A percentile compares a stretch with the other conserved stretches of the same genome.
Evolutionary conservation across 2,888 invertebrate genomes (phyloP).

Genomic region (Lithophane leautieri): DNA sequence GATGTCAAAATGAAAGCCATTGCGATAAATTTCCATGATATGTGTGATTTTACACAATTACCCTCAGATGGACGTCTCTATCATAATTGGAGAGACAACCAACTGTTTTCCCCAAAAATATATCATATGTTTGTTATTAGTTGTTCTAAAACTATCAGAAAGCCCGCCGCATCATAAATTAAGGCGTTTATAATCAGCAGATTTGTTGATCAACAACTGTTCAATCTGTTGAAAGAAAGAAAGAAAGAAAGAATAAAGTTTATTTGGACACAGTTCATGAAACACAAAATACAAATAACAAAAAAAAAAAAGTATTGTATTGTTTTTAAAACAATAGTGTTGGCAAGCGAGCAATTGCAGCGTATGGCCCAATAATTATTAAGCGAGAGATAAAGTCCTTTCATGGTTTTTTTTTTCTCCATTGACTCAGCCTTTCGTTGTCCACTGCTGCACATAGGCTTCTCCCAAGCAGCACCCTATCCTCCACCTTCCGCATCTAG

Average conservation of each 20-base stretch:
- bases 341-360: neutral
- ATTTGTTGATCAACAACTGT: neutral
- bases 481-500: neutral
- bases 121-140: neutral
- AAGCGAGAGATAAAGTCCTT: neutral
- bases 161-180: neutral
- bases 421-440: neutral
- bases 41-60: neutral
- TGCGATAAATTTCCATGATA: neutral
- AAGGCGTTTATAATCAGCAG: no score
- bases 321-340: no score
- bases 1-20: neutral
- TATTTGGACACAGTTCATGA: no score
- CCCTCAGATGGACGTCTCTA: neutral
- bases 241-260: no score
- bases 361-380: neutral
- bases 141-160: neutral
- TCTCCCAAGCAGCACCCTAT: neutral
- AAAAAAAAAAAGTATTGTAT: no score
- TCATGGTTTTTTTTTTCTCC: neutral
- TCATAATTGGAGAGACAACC: neutral
- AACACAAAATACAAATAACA: no score
- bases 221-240: no score
- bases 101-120: neutral
- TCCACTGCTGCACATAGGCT: neutral